These are phyloP conservation scores for Chloromyia formosa DNA, from an alignment of 2,888 invertebrate genomes.

Conservation along the genomic window DNA sequence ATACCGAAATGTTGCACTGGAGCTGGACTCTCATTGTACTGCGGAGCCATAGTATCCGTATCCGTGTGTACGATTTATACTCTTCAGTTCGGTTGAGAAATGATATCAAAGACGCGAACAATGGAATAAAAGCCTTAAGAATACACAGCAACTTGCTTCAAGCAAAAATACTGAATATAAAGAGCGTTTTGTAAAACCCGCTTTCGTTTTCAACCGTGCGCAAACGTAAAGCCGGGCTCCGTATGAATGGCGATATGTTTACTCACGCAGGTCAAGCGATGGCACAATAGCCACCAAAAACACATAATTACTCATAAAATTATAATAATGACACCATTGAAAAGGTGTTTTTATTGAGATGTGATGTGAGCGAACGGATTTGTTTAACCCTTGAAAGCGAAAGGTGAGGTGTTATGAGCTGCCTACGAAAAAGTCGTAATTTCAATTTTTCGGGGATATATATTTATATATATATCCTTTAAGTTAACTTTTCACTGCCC, in stretches of 20 bases:
- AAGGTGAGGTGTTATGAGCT: too few relatives aligned
- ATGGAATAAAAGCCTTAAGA: conserved; percentile 24
- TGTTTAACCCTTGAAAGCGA: too few relatives aligned
- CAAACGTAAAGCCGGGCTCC: not conserved
- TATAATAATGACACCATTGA: not conserved
- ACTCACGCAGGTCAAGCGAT: conserved; percentile 8
- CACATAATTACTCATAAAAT: conserved; percentile 24
- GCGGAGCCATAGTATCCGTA: conserved; percentile 9
- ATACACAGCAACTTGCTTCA: not conserved
- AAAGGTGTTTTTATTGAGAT: too few relatives aligned
- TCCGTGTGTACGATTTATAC: not conserved
- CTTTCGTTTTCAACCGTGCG: conserved; percentile 26
- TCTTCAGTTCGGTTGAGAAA: conserved; percentile 16
- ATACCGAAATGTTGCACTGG: not conserved
- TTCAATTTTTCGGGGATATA: too few relatives aligned
- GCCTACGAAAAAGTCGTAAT: too few relatives aligned
- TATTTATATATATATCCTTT: too few relatives aligned
- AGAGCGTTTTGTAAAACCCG: not conserved
- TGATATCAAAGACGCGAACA: conserved; percentile 36
- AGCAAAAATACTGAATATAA: too few relatives aligned
- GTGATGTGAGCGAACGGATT: too few relatives aligned
- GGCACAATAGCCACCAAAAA: conserved; percentile 15
- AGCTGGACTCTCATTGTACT: too few relatives aligned
- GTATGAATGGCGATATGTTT: conserved; percentile 21
- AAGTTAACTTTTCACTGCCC: too few relatives aligned